Evolutionary conservation across 2,113 vertebrate genomes (phyloP).

Genomic region (Mungos mungo): DNA sequence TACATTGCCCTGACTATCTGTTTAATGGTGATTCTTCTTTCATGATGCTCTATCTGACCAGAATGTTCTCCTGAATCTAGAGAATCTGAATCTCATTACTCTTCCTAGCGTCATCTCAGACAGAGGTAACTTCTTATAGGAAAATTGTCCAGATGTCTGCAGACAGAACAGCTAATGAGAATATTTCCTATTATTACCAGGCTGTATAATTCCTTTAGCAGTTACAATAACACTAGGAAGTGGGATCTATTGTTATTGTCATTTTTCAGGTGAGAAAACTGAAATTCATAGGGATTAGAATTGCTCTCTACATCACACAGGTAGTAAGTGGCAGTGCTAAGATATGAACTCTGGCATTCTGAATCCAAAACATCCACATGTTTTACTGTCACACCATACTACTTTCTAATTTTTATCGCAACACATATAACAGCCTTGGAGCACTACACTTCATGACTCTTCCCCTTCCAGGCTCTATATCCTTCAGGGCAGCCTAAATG

Average conservation of each 20-base stretch:
- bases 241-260: neutral
- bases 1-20: neutral
- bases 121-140: neutral
- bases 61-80: neutral
- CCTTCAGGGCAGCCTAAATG: neutral
- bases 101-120: conserved; percentile 12
- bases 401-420: neutral
- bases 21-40: neutral
- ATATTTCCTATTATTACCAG: neutral
- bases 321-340: neutral
- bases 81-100: neutral
- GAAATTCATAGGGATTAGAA: neutral
- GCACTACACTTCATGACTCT: neutral
- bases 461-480: neutral
- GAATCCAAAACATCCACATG: neutral
- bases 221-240: neutral
- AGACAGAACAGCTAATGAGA: neutral
- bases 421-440: neutral
- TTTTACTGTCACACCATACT: neutral
- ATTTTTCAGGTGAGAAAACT: neutral
- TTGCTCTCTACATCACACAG: neutral
- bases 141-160: neutral
- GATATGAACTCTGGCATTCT: neutral
- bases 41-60: neutral
- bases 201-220: neutral